Conservation (phyloP, 2,797 vertebrate species). For the Lepilemur ruficaudatus region DNA sequence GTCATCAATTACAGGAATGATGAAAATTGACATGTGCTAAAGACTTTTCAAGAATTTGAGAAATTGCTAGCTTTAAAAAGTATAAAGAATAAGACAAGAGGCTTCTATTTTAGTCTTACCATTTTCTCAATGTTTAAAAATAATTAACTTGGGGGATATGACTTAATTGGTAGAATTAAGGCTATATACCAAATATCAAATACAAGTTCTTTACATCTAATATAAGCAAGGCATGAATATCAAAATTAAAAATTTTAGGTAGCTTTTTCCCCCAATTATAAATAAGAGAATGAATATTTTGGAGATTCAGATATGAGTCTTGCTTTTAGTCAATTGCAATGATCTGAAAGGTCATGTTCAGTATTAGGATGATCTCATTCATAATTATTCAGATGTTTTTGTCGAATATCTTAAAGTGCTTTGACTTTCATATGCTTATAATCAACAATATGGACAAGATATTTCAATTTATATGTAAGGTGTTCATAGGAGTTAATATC, state of each 20-base stretch:
- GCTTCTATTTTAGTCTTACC: neutral
- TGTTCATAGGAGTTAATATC: neutral
- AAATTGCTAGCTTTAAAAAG: neutral
- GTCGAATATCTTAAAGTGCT: neutral
- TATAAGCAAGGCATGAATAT: neutral
- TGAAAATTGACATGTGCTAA: neutral
- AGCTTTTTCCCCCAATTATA: neutral
- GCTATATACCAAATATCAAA: neutral
- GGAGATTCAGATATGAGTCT: neutral
- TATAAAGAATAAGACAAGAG: neutral
- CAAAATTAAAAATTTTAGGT: neutral
- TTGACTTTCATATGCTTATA: neutral
- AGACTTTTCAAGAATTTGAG: neutral
- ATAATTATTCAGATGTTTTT: neutral
- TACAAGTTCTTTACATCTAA: neutral
- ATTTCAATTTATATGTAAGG: neutral
- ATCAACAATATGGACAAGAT: neutral
- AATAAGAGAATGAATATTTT: neutral
- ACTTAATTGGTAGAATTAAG: neutral
- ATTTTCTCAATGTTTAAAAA: neutral
- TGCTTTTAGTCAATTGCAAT: neutral
- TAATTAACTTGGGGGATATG: neutral
- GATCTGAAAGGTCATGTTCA: neutral
- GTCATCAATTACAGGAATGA: neutral
- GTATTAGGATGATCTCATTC: neutral